These are phyloP conservation scores for Nebria salina DNA, from an alignment of 2,888 invertebrate species.

Conservation along the genomic window DNA sequence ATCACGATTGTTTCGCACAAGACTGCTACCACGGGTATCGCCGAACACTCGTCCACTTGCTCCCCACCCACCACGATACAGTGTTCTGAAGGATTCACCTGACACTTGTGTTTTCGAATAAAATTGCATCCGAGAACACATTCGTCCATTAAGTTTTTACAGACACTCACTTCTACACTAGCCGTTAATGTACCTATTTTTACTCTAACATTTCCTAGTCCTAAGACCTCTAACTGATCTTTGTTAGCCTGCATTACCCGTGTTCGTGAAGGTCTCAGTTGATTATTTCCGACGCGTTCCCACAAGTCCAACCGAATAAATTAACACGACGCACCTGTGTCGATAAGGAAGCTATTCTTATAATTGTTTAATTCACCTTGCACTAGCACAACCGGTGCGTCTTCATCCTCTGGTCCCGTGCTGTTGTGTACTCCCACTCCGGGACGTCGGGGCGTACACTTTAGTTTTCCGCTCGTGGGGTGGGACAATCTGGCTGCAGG, in stretches of 20 bases:
- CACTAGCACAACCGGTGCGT: neutral
- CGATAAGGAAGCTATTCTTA: neutral
- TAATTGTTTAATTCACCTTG: neutral
- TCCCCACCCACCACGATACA: neutral
- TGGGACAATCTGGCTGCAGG: too few species aligned
- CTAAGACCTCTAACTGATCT: neutral
- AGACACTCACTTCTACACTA: neutral
- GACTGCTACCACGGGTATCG: neutral
- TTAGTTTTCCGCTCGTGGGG: slow-evolving; percentile 2
- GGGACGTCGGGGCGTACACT: neutral
- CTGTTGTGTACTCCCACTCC: neutral
- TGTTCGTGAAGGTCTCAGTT: too few species aligned
- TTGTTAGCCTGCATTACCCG: neutral
- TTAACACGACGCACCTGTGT: neutral
- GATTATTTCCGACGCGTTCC: neutral
- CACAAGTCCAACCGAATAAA: too few species aligned
- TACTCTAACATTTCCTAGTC: neutral
- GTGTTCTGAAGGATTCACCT: neutral
- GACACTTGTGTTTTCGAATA: neutral
- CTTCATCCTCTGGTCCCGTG: neutral
- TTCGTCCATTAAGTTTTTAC: neutral
- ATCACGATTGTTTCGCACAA: slow-evolving; percentile 11
- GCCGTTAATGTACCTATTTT: neutral
- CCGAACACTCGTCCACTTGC: neutral
- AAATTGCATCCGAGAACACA: slow-evolving; percentile 9